These are phyloP conservation scores for Mirounga angustirostris DNA, from an alignment of 2,113 vertebrate genomes.

Conservation along the genomic window DNA sequence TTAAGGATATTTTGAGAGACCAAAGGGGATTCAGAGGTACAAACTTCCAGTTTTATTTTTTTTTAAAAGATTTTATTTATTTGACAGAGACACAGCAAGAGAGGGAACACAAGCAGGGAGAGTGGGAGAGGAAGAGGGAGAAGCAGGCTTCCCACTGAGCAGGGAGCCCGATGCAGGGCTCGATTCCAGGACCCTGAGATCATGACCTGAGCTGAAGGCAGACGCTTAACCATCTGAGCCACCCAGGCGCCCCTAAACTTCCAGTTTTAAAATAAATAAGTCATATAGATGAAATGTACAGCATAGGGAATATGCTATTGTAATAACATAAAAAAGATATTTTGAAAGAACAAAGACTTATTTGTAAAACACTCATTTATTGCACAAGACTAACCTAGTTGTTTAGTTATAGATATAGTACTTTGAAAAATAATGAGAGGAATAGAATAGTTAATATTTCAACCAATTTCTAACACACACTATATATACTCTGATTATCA, in stretches of 20 bases:
- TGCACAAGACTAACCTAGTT: not conserved
- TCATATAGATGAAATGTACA: not conserved
- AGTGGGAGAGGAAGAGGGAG: too few species aligned
- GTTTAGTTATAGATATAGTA: not conserved
- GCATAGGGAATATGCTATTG: not conserved
- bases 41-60: not conserved
- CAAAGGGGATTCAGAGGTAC: not conserved
- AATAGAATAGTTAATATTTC: slow-evolving; percentile 17
- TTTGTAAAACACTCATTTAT: not conserved
- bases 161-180: fast-evolving
- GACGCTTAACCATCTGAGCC: too few species aligned
- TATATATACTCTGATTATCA: not conserved
- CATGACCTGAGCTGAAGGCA: too few species aligned
- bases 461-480: not conserved
- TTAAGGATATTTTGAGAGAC: slow-evolving; percentile 6
- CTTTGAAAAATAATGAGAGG: not conserved
- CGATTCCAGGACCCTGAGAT: too few species aligned
- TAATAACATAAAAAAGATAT: not conserved
- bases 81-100: too few species aligned
- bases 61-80: too few species aligned
- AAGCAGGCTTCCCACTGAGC: too few species aligned
- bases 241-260: not conserved
- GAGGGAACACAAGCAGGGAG: too few species aligned
- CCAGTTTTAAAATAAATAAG: not conserved
- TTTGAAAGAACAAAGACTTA: slow-evolving; percentile 44